phyloP scores from a whole-genome alignment of 2,113 vertebrate genomes.

The Dunckerocampus dactyliophorus region DNA sequence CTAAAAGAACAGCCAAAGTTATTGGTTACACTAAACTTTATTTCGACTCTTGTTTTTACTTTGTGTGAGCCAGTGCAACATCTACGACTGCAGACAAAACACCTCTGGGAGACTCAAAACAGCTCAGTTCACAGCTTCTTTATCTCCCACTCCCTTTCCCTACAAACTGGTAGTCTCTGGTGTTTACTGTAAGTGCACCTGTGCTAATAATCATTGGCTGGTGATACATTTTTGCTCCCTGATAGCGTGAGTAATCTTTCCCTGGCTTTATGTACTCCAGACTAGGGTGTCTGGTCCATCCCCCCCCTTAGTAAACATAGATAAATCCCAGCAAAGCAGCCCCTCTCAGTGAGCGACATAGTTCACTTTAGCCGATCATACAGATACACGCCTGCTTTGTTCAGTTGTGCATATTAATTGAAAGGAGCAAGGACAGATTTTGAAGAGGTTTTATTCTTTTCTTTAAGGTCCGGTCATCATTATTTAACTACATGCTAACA shows the following conservation, averaged over 20 bases:
- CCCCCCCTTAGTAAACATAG: conserved; percentile 68
- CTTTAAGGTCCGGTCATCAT: too few species aligned
- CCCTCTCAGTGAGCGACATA: conserved; percentile 70
- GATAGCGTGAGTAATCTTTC: conserved; percentile 63
- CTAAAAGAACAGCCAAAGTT: not conserved
- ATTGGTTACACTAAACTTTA: conserved; percentile 2
- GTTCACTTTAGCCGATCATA: conserved; percentile 62
- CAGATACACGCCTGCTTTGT: not conserved
- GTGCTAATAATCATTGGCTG: conserved; percentile 70
- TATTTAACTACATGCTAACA: not conserved
- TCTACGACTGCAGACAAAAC: conserved; percentile 34
- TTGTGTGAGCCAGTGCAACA: conserved; percentile 6
- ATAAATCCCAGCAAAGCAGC: conserved; percentile 75
- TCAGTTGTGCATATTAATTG: not conserved
- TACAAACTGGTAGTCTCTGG: conserved; percentile 54
- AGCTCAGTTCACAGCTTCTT: conserved; percentile 49
- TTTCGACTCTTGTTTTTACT: not conserved
- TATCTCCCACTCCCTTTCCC: conserved; percentile 43
- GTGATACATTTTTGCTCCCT: conserved; percentile 62
- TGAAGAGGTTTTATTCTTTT: not conserved
- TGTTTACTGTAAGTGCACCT: conserved; percentile 74
- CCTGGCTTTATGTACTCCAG: conserved; percentile 65
- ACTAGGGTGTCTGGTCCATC: conserved; percentile 62
- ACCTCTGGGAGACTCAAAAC: conserved; percentile 48
- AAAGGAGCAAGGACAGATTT: not conserved